Conservation (phyloP, 2,888 invertebrate genomes). For the Gortyna flavago region DNA sequence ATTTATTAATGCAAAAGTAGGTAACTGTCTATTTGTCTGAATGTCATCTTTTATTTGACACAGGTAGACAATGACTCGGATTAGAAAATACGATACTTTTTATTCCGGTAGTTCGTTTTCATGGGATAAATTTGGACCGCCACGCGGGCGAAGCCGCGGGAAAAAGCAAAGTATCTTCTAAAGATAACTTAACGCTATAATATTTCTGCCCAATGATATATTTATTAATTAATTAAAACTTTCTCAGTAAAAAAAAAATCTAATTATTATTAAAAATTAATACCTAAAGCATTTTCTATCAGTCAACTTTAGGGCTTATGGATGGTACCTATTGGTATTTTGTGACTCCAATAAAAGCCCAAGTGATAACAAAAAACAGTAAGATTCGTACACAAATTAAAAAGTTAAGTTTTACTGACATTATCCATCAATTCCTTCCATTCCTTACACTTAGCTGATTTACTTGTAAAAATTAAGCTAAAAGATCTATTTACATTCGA, state of each 20-base stretch:
- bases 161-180: too few species aligned
- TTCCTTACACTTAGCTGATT: too few species aligned
- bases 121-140: background rate
- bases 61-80: background rate
- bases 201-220: background rate
- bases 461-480: background rate
- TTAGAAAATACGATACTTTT: background rate
- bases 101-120: background rate
- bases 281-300: background rate
- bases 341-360: background rate
- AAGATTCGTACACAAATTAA: background rate
- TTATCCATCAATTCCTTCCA: background rate
- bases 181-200: background rate
- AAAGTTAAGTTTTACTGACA: background rate
- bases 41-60: too few species aligned
- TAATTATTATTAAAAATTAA: too few species aligned
- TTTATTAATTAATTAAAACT: too few species aligned
- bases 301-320: background rate
- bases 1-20: too few species aligned
- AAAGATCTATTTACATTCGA: background rate
- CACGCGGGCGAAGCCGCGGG: background rate
- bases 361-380: background rate
- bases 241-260: too few species aligned
- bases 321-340: background rate
- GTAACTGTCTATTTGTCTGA: too few species aligned